Evolutionary conservation across 2,113 vertebrate species (phyloP), one percentile per base, ranked within the genome.

Genomic region (Aptenodytes forsteri): DNA sequence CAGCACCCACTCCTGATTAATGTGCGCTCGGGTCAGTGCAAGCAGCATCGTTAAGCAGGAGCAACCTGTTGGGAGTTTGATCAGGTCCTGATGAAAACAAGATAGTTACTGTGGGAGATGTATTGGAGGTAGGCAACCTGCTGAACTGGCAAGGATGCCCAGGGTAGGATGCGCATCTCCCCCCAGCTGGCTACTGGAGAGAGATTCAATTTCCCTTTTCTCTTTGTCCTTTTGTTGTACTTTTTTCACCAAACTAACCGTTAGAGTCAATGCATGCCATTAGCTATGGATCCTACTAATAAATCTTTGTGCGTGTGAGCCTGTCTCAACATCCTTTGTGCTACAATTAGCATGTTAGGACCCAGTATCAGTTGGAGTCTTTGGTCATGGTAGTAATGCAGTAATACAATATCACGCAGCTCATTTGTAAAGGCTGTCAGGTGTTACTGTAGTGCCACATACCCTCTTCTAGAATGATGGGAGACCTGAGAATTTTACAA

Each of bases 1-100:
- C 49, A 72, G 58, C 13, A 34, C 32, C 67, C 76, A 54, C 16
- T 16, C 16, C 13, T 38, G 7, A 16, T 40, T 27, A 66, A 55
- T 0, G 0, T 1, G 1, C 59, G n/a, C 29, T 72, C 29, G 23
- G 16, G 9, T 36, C 71, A 67, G 21, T 42, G 38, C 19, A 64
- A 64, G 16, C 50, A 79, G 13, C 10, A 5, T 34, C 17, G 20
- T 20, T 20, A 16, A 55, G 16, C 38, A 59, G 62, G 49, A 87
- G 44, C 17, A 76, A 29, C 30, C 23, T 87, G 29, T 15, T 27
- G 26, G 49, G 69, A 73, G 3, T 70, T 82, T 49, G 64, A 44
- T 78, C 50, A 71, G 50, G 22, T 58, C 32, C 66, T 75, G 52
- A 75, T 17, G 42, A 52, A 91, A 78, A 52, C 7, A 27, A 16